Evolutionary conservation across 2,113 vertebrate genomes (phyloP), one percentile per base, ranked within the genome.

Genomic region (Loxodonta africana): DNA sequence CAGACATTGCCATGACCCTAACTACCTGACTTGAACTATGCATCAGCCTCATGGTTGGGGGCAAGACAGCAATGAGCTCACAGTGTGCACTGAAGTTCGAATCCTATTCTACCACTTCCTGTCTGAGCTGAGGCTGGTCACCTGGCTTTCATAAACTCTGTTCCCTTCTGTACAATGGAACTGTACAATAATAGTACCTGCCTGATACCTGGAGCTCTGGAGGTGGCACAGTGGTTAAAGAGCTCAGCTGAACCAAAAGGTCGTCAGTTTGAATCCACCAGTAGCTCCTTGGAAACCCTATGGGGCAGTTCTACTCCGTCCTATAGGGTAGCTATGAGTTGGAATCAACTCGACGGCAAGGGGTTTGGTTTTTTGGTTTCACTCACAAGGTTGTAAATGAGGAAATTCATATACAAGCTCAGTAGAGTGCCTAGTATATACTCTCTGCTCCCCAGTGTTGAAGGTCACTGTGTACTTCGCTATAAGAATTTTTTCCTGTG

Each of bases 21-120:
- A 2, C n/a, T 44, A 82, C 37, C 77, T 28, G 30, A 28, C 65
- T 44, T 5, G 33, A 33, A 46, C 30, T 6, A n/a, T 33, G 1
- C 0, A 28, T 26, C 18, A 69, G 7, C 2, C 30, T 85, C 83
- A 21, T 2, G 11, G 26, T 21, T 25, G 14, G 53, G 62, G 2
- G 2, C 1, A 3, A 81, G 12, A n/a, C 3, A n/a, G 8, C 3
- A 41, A 30, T 0, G 2, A 10, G 11, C 67, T 73, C 12, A 23
- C 83, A 74, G 26, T 9, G 14, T 69, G 62, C 69, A 26, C 17
- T 10, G 62, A 51, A 4, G 23, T 37, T 88, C 37, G 6, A 41
- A 30, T 53, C 65, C 28, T 63, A 7, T 18, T 74, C 71, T n/a
- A 2, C 5, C 25, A 28, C 74, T 78, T 87, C 62, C 46, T 30